Percentiles rank a stretch among this genome's conserved stretches.
phyloP scores from a whole-genome alignment of 2,888 invertebrate species.

The Prenolepis imparis region DNA sequence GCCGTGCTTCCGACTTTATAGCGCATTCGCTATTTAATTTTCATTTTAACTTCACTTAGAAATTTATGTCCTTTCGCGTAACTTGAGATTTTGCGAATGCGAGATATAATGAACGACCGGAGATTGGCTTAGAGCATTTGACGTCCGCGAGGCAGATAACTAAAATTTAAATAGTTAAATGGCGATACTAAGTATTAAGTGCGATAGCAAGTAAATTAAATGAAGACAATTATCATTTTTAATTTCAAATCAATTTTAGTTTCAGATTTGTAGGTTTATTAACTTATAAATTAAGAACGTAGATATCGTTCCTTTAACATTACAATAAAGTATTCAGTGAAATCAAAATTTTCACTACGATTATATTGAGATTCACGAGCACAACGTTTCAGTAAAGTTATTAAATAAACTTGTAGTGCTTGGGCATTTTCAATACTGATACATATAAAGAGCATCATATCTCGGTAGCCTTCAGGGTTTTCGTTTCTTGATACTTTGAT shows the following conservation, averaged over 20 bases:
- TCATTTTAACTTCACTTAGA: constrained; percentile 51
- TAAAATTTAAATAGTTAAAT: constrained; percentile 22
- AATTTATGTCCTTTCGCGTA: constrained; percentile 47
- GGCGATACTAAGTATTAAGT: not conserved
- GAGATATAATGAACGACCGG: not conserved
- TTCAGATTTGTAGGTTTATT: not conserved
- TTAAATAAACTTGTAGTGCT: constrained; percentile 4
- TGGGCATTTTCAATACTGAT: constrained; percentile 35
- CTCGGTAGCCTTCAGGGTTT: constrained; percentile 20
- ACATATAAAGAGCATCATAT: constrained; percentile 32
- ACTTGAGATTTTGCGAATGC: constrained; percentile 28
- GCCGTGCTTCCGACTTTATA: constrained; percentile 48
- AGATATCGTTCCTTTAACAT: not conserved
- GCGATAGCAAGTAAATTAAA: not conserved
- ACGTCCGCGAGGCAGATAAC: constrained; percentile 6
- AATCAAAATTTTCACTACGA: not conserved
- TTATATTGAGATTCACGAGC: not conserved
- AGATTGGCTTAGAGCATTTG: constrained; percentile 6
- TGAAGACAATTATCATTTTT: not conserved
- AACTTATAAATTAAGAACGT: not conserved
- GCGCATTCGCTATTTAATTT: constrained; percentile 53
- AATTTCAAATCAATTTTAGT: not conserved
- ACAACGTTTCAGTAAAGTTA: constrained; percentile 14
- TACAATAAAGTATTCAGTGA: not conserved
- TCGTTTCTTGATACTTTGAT: constrained; percentile 51